Percentiles rank a stretch among this genome's conserved stretches.
Conservation (phyloP, 2,888 invertebrate species). For the Hydraecia micacea region DNA sequence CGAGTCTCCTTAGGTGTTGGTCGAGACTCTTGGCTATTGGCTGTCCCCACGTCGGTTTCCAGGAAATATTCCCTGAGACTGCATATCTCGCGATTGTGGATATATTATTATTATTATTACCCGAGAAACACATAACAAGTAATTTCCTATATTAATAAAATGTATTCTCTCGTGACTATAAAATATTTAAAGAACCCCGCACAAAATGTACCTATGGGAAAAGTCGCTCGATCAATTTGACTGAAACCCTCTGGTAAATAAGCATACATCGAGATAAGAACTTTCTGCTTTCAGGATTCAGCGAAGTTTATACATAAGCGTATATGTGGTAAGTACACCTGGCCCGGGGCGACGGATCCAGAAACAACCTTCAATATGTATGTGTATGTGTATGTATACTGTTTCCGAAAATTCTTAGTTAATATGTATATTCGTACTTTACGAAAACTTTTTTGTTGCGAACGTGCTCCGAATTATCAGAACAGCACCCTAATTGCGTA, state of each 20-base stretch:
- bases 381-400: too few relatives aligned
- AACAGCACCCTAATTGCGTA: background rate
- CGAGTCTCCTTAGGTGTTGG: too few relatives aligned
- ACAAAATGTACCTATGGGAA: constrained; percentile 21
- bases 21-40: too few relatives aligned
- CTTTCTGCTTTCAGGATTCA: constrained; percentile 10
- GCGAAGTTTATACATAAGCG: constrained; percentile 16
- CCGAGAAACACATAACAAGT: background rate
- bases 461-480: constrained; percentile 52
- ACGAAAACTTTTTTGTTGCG: constrained; percentile 69
- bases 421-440: constrained; percentile 65
- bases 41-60: too few relatives aligned
- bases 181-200: constrained; percentile 6
- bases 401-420: constrained; percentile 29
- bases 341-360: background rate
- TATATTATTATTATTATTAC: background rate
- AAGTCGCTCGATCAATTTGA: constrained; percentile 21
- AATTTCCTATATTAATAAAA: background rate
- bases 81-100: too few relatives aligned
- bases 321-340: constrained; percentile 3
- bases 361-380: constrained; percentile 24
- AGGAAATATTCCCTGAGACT: too few relatives aligned
- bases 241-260: constrained; percentile 30
- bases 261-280: constrained; percentile 14
- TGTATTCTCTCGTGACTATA: constrained; percentile 5